These are phyloP conservation scores for Calliphora vomitoria DNA, from an alignment of 2,888 invertebrate species.

Conservation along the genomic window DNA sequence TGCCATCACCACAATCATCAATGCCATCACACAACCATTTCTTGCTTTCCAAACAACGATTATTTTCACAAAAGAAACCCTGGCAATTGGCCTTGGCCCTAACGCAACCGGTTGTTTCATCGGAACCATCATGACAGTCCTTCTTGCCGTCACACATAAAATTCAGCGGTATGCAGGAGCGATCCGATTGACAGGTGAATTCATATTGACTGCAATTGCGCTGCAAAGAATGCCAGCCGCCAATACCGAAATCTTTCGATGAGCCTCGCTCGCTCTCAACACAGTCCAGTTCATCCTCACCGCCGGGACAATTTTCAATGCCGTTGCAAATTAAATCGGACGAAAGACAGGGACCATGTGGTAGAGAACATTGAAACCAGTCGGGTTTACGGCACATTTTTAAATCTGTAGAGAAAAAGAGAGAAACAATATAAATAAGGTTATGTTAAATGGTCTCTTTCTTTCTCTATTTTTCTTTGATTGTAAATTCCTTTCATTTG, in stretches of 20 bases:
- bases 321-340: slow-evolving; percentile 90
- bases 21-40: slow-evolving; percentile 86
- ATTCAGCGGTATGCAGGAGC: slow-evolving; percentile 88
- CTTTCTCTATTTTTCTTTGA: not conserved
- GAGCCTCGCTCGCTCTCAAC: slow-evolving; percentile 63
- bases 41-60: slow-evolving; percentile 85
- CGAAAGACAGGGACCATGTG: slow-evolving; percentile 88
- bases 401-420: slow-evolving; percentile 76
- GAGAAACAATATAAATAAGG: slow-evolving; percentile 6
- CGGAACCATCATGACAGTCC: slow-evolving; percentile 91
- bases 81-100: slow-evolving; percentile 85
- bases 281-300: slow-evolving; percentile 87
- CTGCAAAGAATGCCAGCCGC: slow-evolving; percentile 71
- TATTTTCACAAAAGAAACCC: slow-evolving; percentile 87
- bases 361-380: slow-evolving; percentile 82
- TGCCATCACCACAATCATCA: slow-evolving; percentile 87
- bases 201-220: slow-evolving; percentile 81
- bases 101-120: slow-evolving; percentile 86
- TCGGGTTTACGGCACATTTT: slow-evolving; percentile 82
- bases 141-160: slow-evolving; percentile 89
- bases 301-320: slow-evolving; percentile 88
- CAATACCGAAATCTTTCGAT: slow-evolving; percentile 70
- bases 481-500: not conserved
- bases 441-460: slow-evolving; percentile 7
- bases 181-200: slow-evolving; percentile 81